A percentile compares a stretch with the other conserved stretches of the same genome.
Evolutionary conservation across 2,113 vertebrate genomes (phyloP).

Genomic region (Recurvirostra avosetta): DNA sequence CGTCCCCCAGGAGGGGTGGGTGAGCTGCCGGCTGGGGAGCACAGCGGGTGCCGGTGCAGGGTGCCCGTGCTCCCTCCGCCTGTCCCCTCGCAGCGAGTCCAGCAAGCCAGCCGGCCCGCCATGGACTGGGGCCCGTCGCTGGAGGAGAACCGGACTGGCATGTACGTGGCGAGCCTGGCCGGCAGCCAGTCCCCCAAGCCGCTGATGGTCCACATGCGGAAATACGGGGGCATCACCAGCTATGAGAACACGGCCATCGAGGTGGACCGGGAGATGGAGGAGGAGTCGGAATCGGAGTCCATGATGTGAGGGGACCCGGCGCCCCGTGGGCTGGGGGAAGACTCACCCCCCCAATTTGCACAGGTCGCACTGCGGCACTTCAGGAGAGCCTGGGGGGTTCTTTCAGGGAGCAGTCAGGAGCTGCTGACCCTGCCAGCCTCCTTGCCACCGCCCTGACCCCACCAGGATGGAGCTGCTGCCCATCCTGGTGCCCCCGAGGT

Average conservation of each 20-base stretch:
- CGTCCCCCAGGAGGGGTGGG: rapidly evolving
- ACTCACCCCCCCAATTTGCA: background rate
- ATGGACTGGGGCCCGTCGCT: constrained; percentile 80
- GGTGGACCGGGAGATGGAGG: constrained; percentile 79
- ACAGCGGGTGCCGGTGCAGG: background rate
- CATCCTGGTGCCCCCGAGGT: background rate
- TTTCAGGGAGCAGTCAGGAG: background rate
- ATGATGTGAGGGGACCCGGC: constrained; percentile 70
- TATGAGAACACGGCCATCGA: constrained; percentile 80
- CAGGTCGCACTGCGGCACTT: constrained; percentile 33
- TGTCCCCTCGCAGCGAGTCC: constrained; percentile 64
- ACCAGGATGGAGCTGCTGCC: background rate
- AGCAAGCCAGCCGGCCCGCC: constrained; percentile 77
- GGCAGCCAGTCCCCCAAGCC: constrained; percentile 82
- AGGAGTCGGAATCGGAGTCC: constrained; percentile 74
- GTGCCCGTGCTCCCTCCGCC: background rate
- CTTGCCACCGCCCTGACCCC: background rate
- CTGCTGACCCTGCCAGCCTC: background rate
- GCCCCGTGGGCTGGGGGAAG: background rate
- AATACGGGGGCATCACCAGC: constrained; percentile 81
- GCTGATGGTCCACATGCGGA: constrained; percentile 82
- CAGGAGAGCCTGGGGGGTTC: background rate
- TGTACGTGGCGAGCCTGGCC: constrained; percentile 73
- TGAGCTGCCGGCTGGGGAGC: background rate
- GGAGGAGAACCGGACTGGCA: constrained; percentile 79